Percentiles rank a stretch among this genome's conserved stretches.
These are phyloP conservation scores for Paratilapia polleni DNA, from an alignment of 2,113 vertebrate genomes.

Conservation along the genomic window DNA sequence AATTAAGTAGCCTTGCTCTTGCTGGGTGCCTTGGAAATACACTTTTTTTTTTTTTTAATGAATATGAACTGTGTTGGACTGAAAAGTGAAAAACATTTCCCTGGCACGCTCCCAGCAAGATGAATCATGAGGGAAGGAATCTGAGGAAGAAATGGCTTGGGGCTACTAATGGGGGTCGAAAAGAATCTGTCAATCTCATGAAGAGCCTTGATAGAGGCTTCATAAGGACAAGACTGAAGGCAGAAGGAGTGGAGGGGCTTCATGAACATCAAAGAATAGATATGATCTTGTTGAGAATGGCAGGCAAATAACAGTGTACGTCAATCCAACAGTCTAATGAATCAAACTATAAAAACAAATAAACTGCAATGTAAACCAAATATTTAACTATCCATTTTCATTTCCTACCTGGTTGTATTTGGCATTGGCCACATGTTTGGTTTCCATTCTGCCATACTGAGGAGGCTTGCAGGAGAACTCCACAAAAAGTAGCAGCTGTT, in stretches of 20 bases:
- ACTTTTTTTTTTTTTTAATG: neutral
- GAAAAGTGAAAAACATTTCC: conserved; percentile 12
- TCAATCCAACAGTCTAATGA: conserved; percentile 1
- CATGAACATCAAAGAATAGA: conserved; percentile 30
- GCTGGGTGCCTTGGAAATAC: neutral
- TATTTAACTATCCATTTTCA: neutral
- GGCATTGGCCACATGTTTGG: conserved; percentile 98
- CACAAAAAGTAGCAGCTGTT: conserved; percentile 95
- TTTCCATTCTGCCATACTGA: conserved; percentile 96
- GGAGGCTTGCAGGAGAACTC: conserved; percentile 99
- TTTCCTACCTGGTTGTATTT: conserved; percentile 96
- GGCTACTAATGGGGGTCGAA: conserved; percentile 9
- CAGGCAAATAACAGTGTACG: neutral
- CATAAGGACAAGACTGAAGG: neutral
- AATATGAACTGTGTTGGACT: conserved; percentile 20
- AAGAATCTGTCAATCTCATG: conserved; percentile 22
- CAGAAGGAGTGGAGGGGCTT: neutral
- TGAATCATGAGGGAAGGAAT: conserved; percentile 15
- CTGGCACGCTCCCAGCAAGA: conserved; percentile 6
- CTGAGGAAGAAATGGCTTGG: conserved; percentile 14
- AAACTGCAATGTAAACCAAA: neutral
- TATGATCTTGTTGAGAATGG: conserved; percentile 27
- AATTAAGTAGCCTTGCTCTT: neutral
- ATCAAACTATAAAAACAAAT: neutral
- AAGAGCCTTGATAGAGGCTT: neutral